phyloP scores from a whole-genome alignment of 2,888 invertebrate genomes.

The Coelinius sp. region DNA sequence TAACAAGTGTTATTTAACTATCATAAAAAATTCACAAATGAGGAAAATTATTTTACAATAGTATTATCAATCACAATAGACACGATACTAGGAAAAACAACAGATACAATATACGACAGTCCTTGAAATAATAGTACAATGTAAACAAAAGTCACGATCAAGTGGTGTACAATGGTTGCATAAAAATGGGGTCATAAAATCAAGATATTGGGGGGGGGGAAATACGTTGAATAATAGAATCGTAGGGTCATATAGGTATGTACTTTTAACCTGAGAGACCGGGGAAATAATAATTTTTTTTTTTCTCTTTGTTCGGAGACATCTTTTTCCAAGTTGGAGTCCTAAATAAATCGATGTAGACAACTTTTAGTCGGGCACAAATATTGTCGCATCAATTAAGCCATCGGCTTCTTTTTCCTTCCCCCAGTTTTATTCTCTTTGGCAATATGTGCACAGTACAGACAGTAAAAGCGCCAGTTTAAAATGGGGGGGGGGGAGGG shows the following conservation, averaged over 20 bases:
- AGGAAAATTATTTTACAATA: too few relatives aligned
- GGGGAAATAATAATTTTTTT: constrained; percentile 7
- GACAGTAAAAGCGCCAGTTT: constrained; percentile 22
- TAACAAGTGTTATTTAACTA: not conserved
- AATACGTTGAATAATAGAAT: constrained; percentile 13
- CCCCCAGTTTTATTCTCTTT: constrained; percentile 41
- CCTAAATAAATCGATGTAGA: constrained; percentile 59
- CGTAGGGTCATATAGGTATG: constrained; percentile 16
- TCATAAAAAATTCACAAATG: too few relatives aligned
- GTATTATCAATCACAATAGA: constrained; percentile 16
- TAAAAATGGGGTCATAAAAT: constrained; percentile 13
- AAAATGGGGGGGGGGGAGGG: not conserved
- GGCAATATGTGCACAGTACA: constrained; percentile 40
- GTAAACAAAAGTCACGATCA: constrained; percentile 23
- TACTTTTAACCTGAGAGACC: constrained; percentile 40
- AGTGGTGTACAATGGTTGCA: not conserved
- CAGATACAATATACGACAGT: not conserved
- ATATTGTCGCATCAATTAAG: constrained; percentile 68
- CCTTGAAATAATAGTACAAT: not conserved
- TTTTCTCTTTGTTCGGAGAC: constrained; percentile 24
- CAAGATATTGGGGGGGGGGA: not conserved
- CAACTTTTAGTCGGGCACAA: constrained; percentile 61
- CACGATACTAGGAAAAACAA: not conserved
- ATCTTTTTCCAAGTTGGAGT: constrained; percentile 41
- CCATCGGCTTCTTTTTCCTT: constrained; percentile 45